Percentiles rank a stretch among this genome's conserved stretches.
Conservation (phyloP, 2,888 invertebrate genomes). For the Coremacera marginata region DNA sequence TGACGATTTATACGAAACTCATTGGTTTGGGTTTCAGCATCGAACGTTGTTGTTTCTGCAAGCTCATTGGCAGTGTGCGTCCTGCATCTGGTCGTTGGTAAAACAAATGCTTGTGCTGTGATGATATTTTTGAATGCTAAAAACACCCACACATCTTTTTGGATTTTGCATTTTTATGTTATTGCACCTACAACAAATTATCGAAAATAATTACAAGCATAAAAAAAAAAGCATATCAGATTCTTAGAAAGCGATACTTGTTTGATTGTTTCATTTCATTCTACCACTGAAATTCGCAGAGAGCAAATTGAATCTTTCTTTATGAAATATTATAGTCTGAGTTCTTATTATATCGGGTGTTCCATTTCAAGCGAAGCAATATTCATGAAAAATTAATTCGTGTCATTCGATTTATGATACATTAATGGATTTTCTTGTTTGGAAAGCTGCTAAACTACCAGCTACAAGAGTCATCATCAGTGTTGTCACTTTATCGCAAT, state of each 20-base stretch:
- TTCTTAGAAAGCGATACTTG: neutral
- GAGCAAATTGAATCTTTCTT: too few species aligned
- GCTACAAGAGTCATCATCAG: too few species aligned
- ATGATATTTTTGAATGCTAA: neutral
- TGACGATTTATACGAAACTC: conserved; percentile 55
- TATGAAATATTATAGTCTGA: too few species aligned
- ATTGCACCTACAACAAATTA: conserved; percentile 11
- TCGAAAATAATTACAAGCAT: conserved; percentile 20
- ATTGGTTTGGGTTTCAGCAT: neutral
- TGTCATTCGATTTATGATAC: too few species aligned
- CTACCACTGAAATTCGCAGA: too few species aligned
- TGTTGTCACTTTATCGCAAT: too few species aligned
- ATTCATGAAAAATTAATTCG: too few species aligned
- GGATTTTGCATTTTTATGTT: neutral
- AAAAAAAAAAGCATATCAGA: neutral
- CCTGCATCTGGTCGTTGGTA: neutral
- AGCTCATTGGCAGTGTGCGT: neutral
- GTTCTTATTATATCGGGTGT: too few species aligned
- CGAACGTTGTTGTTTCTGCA: neutral
- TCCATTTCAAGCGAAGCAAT: too few species aligned
- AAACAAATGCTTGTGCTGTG: neutral
- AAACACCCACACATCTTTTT: conserved; percentile 15
- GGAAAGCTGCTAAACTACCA: too few species aligned
- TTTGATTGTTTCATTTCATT: neutral
- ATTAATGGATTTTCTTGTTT: too few species aligned